Conservation (phyloP, 2,113 vertebrate species). For the Empidonax alnorum region DNA sequence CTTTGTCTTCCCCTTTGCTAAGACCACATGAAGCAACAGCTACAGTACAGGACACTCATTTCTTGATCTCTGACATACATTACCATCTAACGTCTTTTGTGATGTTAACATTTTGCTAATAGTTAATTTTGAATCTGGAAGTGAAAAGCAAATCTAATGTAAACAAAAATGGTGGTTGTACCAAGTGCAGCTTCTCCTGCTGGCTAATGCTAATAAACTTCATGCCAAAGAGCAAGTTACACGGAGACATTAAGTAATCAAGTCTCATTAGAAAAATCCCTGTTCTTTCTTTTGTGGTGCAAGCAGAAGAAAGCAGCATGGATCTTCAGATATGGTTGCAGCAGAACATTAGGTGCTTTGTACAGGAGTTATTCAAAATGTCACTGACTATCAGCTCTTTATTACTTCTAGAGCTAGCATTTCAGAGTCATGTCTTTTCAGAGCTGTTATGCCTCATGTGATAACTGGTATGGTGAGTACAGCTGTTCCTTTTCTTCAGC, state of each 20-base stretch:
- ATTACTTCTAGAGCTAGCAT: background rate
- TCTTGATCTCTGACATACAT: background rate
- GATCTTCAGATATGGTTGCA: background rate
- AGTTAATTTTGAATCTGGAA: background rate
- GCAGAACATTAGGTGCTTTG: background rate
- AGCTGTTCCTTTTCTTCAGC: background rate
- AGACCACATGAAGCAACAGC: background rate
- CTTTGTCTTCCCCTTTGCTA: background rate
- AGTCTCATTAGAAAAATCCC: background rate
- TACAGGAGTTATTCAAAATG: background rate
- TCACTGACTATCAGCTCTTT: background rate
- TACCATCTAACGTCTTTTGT: background rate
- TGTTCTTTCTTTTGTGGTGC: background rate
- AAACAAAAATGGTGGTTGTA: background rate
- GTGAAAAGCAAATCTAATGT: background rate
- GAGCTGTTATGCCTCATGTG: background rate
- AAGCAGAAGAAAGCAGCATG: background rate
- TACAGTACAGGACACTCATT: background rate
- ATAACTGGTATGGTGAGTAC: background rate
- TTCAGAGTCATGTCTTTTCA: background rate
- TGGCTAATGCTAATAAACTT: background rate
- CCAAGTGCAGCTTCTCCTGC: background rate
- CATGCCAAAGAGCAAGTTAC: background rate
- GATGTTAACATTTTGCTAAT: background rate
- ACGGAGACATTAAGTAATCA: background rate